Evolutionary conservation across 1,140 invertebrate species (phyloP), one percentile per base, ranked within the genome.

Genomic region (Colletes gigas): DNA sequence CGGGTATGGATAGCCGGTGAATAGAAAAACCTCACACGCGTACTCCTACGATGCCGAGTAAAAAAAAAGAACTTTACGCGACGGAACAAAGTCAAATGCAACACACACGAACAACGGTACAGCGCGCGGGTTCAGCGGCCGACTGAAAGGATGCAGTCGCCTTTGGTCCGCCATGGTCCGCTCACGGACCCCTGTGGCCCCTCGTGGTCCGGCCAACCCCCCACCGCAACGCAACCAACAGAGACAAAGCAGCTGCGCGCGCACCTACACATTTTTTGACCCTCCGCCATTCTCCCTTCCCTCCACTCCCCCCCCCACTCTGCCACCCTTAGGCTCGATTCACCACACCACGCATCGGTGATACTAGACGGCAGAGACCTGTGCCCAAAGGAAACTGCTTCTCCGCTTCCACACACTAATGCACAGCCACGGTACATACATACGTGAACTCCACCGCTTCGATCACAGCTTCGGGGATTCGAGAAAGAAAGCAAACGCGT

Each of bases 181-280:
- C 88, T 90, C 90, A 86, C 91, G 89, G 87, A 90, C 89, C 92
- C 89, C 86, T 89, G 89, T 89, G 86, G 90, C 90, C 90, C 90
- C 90, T 88, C 90, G 88, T 90, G 83, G 88, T 82, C 78, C 81
- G 76, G 67, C 63, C 55, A 67, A 52, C 80, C 86, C 88, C 80
- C 89, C 87, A 85, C 86, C 80, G n/a, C 30, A 52, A n/a, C 75
- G 84, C 65, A 19, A 67, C 68, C 63, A 74, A 81, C 90, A 83
- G 91, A 92, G 92, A 93, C 92, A 93, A 93, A 93, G 92, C 92
- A 81, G 81, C 71, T 93, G 92, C 92, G 92, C 92, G 92, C 92
- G 92, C 92, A 93, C 83, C 86, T 82, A 89, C 87, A 89, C 90
- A 89, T 92, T 92, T 91, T 91, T 90, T 89, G 83, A 87, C 82